These are phyloP conservation scores for Diarsia mendica DNA, from an alignment of 2,888 invertebrate species.

Conservation along the genomic window DNA sequence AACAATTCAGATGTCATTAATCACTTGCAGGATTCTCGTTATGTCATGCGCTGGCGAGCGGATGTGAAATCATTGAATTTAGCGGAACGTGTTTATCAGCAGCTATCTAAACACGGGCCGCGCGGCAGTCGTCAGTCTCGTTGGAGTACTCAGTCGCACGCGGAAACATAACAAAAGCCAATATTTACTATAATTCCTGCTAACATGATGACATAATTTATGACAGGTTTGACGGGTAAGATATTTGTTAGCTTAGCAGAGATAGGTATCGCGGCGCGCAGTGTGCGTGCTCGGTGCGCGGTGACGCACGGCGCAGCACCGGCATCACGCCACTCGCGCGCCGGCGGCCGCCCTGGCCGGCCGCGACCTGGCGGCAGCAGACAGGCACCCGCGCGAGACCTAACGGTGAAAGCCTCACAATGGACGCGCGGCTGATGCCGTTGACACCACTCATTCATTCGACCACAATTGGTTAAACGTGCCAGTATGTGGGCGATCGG, in stretches of 20 bases:
- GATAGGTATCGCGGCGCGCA: conserved; percentile 38
- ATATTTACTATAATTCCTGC: conserved; percentile 61
- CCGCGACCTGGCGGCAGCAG: neutral
- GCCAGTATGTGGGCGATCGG: conserved; percentile 44
- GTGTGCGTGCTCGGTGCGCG: conserved; percentile 52
- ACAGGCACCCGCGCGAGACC: neutral
- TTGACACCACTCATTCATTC: conserved; percentile 46
- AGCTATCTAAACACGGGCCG: conserved; percentile 28
- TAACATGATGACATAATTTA: conserved; percentile 63
- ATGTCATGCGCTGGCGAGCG: conserved; percentile 16
- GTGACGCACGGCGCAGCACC: conserved; percentile 53
- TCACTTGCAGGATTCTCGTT: conserved; percentile 3
- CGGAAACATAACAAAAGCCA: conserved; percentile 54
- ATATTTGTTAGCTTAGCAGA: conserved; percentile 49
- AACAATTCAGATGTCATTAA: conserved; percentile 5
- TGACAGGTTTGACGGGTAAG: conserved; percentile 54
- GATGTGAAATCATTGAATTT: conserved; percentile 43
- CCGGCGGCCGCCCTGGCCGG: conserved; percentile 12
- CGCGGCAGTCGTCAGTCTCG: conserved; percentile 18
- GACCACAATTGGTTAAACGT: conserved; percentile 55
- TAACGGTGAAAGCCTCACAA: conserved; percentile 49
- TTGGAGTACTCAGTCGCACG: conserved; percentile 23
- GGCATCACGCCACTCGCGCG: conserved; percentile 59
- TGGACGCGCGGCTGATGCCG: conserved; percentile 31
- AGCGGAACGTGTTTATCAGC: conserved; percentile 45